Conservation (phyloP, 2,888 invertebrate species). For the Ophioninae sp. region DNA sequence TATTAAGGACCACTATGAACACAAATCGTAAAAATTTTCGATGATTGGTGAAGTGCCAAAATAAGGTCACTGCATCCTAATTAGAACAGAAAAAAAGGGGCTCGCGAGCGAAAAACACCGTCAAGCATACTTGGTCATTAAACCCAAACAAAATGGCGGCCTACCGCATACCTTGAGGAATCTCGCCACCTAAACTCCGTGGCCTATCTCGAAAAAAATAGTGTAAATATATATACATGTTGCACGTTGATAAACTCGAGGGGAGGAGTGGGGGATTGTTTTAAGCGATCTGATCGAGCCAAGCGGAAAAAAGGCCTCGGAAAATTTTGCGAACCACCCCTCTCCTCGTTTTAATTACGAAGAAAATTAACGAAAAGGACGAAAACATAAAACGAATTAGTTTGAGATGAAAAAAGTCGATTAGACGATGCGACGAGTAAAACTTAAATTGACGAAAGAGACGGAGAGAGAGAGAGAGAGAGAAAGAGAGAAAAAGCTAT, state of each 20-base stretch:
- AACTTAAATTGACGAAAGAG: slow-evolving; percentile 56
- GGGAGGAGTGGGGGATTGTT: slow-evolving; percentile 20
- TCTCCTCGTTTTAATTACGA: slow-evolving; percentile 30
- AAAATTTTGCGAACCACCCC: slow-evolving; percentile 10
- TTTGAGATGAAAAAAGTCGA: slow-evolving; percentile 46
- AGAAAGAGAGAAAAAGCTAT: slow-evolving; percentile 60
- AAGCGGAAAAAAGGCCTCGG: slow-evolving; percentile 39
- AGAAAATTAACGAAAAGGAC: slow-evolving; percentile 33
- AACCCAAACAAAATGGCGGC: neutral
- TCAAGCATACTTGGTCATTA: neutral
- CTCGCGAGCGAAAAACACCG: neutral
- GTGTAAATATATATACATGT: slow-evolving; percentile 59
- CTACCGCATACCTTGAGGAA: slow-evolving; percentile 64
- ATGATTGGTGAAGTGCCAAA: no score
- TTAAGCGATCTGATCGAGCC: slow-evolving; percentile 29
- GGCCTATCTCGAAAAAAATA: slow-evolving; percentile 38
- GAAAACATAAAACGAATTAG: slow-evolving; percentile 41
- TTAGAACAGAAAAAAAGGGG: slow-evolving; percentile 41
- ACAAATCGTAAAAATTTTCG: no score
- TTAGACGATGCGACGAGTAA: slow-evolving; percentile 58
- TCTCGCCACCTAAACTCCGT: slow-evolving; percentile 66
- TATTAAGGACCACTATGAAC: no score
- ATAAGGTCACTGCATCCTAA: neutral
- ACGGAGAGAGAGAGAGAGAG: neutral
- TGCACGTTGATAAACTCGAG: slow-evolving; percentile 60